Evolutionary conservation across 64 coral and sea anemone species (phyloP), one percentile per base, ranked within the genome.

Genomic region (Orbicella faveolata): DNA sequence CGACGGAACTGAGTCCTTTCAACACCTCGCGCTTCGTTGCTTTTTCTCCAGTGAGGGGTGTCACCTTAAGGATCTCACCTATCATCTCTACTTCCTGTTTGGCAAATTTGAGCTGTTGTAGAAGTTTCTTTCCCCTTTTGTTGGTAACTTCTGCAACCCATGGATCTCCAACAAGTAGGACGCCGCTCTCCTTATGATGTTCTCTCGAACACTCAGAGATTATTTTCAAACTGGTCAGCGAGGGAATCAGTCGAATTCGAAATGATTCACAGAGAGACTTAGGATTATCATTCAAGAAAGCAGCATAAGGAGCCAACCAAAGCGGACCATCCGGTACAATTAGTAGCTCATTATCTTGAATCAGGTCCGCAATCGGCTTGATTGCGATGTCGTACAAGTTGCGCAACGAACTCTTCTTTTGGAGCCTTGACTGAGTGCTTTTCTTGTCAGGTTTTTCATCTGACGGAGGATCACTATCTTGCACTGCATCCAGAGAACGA

Each of bases 301-400:
- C 75, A 77, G 75, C 75, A 41, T 77, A 77, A 41, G 75, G 75
- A 36, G 36, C 75, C 7, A 77, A 44, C 34, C 75, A 77, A 8
- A 77, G 36, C 20, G 75, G 75, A 12, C 75, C 75, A 19, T 77
- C 35, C 16, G 75, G 75, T 34, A 77, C 64, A 73, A 73, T 73
- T 23, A 73, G 25, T 26, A 73, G 23, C 26, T 73, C 70, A 26
- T 73, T 13, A 34, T n/a, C 70, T 33, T 34, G 10, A 73, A 26
- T 1, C n/a, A 73, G 70, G 26, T 73, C 70, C 11, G 26, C 23
- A 33, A 73, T 73, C 70, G 70, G 70, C n/a, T 26, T 8, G 7
- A 73, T 73, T 13, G 26, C 1, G 10, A 33, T 13, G 70, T 34
- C n/a, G 9, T 73, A 73, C 11, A 73, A 73, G 70, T 23, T 34